Base-by-base conservation (phyloP, 2,797 vertebrate genomes). In the Sebastolobus alascanus region DNA sequence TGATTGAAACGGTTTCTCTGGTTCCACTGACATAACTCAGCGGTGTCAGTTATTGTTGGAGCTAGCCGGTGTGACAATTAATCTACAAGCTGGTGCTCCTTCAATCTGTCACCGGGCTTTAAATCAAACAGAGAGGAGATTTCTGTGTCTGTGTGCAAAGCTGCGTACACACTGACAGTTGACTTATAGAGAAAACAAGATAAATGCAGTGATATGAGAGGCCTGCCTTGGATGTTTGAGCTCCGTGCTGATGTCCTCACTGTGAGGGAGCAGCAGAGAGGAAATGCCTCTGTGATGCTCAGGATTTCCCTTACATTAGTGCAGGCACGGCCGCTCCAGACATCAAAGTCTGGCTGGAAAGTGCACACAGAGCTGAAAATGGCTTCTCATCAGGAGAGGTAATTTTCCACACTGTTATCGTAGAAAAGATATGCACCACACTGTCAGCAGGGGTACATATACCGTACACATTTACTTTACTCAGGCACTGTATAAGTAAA, bases 291-390 rank as follows among this genome's bases (percentile, higher is more conserved):
- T 61, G 83, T 81, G 90, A 93, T 94, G 90, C 90, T 89, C 95
- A 95, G 94, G 94, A 96, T 95, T 95, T 95, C 94, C 94, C 80
- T 89, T 87, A 90, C 93, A 94, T 94, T 94, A 93, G 84, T 76
- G 77, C 63, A 69, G 87, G 77, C 87, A 86, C 55, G 84, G 84
- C 80, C 59, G 61, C 55, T 50, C 81, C 87, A 91, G 84, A 92
- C 94, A 89, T 94, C 92, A 95, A 93, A 94, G 89, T 72, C 82
- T 85, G 88, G 40, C 46, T 81, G 88, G 89, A 91, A 90, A 86
- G 77, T 77, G 70, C 66, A 50, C 84, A 27, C 63, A 71, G 73
- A 59, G 68, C 79, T 29, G 50, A 84, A 88, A 88, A 84, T 67
- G 69, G 37, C 74, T 73, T 60, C 66, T 84, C 80, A 84, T 87